Base-by-base conservation (phyloP, 1,140 invertebrate species). In the Spodoptera litura region DNA sequence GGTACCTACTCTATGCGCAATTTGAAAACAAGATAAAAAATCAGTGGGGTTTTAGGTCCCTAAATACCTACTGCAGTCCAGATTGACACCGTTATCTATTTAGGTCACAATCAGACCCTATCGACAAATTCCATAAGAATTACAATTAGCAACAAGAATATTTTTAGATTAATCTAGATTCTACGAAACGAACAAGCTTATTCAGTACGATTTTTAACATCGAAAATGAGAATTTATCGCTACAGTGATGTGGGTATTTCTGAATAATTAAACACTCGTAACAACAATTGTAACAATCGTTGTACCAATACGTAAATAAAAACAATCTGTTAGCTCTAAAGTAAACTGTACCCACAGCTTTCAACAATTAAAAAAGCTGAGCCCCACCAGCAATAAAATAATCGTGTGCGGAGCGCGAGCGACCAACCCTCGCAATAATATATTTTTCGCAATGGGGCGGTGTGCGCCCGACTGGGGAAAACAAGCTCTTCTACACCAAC, bases 361-460 rank as follows among this genome's bases (percentile, higher is more conserved):
- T 55, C 12, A 78, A 61, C 64, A 78, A 78, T 71, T 71, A 80
- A 83, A 80, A 81, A 82, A 75, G 55, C 35, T 68, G 49, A 70
- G 55, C 78, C 82, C 80, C 82, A 35, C 70, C 62, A 78, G 85
- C 87, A 90, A 91, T 92, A 90, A 89, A 89, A 88, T 81, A 82
- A 83, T 83, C 73, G 77, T 84, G 78, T 52, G 66, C 72, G 72
- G 78, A 73, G 51, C 85, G 77, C 81, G 80, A 81, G 73, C 81
- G 80, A 66, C 75, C 87, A 88, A 90, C 90, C 91, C 90, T 88
- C 88, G 87, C 88, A 81, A 83, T 85, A 84, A 85, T 87, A 81
- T 84, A 82, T 82, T 85, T 81, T 91, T 90, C 85, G 88, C 88
- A 82, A 88, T 85, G 86, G 89, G 88, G 87, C 86, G 85, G 88